A percentile compares a stretch with the other conserved stretches of the same genome.
These are phyloP conservation scores for Coracopsis vasa DNA, from an alignment of 2,113 vertebrate species.

Conservation along the genomic window DNA sequence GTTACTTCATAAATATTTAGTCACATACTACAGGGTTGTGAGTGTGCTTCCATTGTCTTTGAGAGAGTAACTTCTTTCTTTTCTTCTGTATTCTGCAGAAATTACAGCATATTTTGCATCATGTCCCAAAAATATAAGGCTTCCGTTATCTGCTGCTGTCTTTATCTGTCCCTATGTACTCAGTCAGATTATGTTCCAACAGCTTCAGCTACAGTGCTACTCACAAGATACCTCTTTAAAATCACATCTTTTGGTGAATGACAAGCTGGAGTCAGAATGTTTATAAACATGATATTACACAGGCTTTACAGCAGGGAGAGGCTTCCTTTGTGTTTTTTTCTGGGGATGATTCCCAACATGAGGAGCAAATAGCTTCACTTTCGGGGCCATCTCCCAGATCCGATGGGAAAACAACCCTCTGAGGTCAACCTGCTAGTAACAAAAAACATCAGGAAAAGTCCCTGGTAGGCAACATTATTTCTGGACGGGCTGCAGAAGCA, in stretches of 20 bases:
- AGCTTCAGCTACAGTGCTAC: neutral
- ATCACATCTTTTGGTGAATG: neutral
- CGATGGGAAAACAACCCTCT: neutral
- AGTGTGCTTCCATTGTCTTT: neutral
- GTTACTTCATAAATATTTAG: neutral
- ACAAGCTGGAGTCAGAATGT: neutral
- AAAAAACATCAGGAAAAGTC: neutral
- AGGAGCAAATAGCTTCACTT: neutral
- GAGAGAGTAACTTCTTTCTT: neutral
- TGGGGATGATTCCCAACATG: neutral
- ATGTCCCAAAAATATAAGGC: neutral
- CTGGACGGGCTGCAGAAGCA: neutral
- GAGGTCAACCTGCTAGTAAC: neutral
- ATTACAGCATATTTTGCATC: neutral
- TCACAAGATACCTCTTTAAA: neutral
- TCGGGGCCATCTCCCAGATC: neutral
- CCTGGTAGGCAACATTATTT: neutral
- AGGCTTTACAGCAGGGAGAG: neutral
- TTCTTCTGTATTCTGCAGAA: neutral
- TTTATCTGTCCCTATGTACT: accelerated
- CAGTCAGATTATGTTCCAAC: neutral
- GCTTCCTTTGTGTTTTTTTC: neutral
- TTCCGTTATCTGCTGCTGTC: neutral
- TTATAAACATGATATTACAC: neutral
- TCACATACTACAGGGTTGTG: accelerated